Evolutionary conservation across 2,888 invertebrate species (phyloP).

Genomic region (Prosopocoilus inquinatus): DNA sequence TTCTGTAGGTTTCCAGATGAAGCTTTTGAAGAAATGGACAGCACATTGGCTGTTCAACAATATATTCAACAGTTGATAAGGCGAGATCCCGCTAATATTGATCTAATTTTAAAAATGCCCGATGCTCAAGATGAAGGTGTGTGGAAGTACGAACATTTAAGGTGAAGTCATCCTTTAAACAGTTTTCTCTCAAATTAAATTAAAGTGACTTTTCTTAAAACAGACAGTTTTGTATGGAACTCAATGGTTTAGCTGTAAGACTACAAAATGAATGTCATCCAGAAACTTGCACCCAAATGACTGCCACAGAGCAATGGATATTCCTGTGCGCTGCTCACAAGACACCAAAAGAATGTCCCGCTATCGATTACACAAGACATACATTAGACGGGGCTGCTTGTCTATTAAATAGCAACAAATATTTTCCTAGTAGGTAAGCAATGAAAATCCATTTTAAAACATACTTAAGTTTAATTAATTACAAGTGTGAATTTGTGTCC

Average conservation of each 20-base stretch:
- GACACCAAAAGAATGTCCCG: constrained; percentile 99
- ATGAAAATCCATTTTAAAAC: not conserved
- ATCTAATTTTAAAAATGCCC: constrained; percentile 92
- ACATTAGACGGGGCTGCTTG: constrained; percentile 99
- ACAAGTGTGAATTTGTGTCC: not conserved
- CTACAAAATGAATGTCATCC: constrained; percentile 96
- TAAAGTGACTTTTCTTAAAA: constrained; percentile 20
- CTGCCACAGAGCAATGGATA: constrained; percentile 99
- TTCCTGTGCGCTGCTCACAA: constrained; percentile 99
- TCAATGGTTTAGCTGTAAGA: constrained; percentile 96
- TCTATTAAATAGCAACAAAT: constrained; percentile 98
- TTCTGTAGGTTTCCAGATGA: constrained; percentile 98
- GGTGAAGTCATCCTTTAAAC: constrained; percentile 52
- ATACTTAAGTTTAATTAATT: not conserved
- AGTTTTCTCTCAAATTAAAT: not conserved
- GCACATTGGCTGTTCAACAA: constrained; percentile 96
- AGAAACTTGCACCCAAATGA: constrained; percentile 98
- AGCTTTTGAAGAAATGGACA: constrained; percentile 99
- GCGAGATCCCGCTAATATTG: constrained; percentile 89
- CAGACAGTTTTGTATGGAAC: constrained; percentile 98
- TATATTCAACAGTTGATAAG: constrained; percentile 98
- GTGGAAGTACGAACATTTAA: constrained; percentile 99
- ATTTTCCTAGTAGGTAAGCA: constrained; percentile 93
- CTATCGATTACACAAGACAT: constrained; percentile 98
- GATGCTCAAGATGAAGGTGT: constrained; percentile 98